A percentile compares a stretch with the other conserved stretches of the same genome.
Conservation (phyloP, 2,797 vertebrate species). For the Gymnocypris eckloni region DNA sequence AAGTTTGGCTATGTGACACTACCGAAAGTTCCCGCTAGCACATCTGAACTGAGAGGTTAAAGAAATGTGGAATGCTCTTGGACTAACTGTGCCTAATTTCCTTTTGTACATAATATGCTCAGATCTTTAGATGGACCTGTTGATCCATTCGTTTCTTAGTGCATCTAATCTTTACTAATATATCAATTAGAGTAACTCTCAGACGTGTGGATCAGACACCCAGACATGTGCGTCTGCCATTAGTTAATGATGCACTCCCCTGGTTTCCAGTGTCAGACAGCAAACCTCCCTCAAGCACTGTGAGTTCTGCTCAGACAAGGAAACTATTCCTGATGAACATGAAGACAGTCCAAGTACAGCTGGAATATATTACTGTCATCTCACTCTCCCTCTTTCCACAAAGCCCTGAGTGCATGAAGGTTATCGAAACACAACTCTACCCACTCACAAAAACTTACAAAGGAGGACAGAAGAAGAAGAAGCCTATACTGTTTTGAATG, state of each 20-base stretch:
- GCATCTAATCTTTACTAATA: slow-evolving; percentile 38
- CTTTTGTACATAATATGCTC: not conserved
- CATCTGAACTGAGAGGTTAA: not conserved
- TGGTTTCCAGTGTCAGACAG: slow-evolving; percentile 52
- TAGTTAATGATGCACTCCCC: slow-evolving; percentile 53
- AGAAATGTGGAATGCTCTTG: slow-evolving; percentile 1
- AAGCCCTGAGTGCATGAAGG: slow-evolving; percentile 51
- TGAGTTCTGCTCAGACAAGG: slow-evolving; percentile 16
- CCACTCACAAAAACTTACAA: slow-evolving; percentile 66
- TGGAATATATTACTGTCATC: slow-evolving; percentile 57
- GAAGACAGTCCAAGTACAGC: slow-evolving; percentile 40
- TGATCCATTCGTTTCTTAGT: slow-evolving; percentile 32
- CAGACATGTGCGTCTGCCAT: slow-evolving; percentile 50
- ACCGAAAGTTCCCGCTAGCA: not conserved
- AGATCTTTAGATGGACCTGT: slow-evolving; percentile 38
- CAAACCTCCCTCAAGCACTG: slow-evolving; percentile 50
- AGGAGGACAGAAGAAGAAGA: slow-evolving; percentile 20
- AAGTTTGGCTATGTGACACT: not conserved
- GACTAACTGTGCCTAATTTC: not conserved
- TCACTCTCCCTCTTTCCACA: slow-evolving; percentile 51
- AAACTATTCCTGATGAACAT: slow-evolving; percentile 40
- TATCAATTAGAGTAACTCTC: slow-evolving; percentile 13
- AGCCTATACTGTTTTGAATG: not conserved
- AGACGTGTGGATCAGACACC: slow-evolving; percentile 42
- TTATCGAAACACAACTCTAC: slow-evolving; percentile 66